Evolutionary conservation across 2,113 vertebrate genomes (phyloP).

Genomic region (Pimephales promelas): DNA sequence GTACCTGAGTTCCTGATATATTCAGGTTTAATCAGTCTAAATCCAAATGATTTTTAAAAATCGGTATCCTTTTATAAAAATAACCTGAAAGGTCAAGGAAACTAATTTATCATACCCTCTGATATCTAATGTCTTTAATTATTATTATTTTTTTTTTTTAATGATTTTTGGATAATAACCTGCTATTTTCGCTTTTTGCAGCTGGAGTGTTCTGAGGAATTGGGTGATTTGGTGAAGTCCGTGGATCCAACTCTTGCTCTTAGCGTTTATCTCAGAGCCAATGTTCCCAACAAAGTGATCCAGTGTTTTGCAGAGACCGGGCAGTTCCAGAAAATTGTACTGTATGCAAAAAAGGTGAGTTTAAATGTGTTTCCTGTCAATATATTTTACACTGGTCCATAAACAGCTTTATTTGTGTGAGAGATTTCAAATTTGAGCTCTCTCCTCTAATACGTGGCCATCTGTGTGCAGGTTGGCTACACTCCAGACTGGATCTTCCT

Average conservation of each 20-base stretch:
- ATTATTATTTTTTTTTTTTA: too few species aligned
- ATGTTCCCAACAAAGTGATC: conserved; percentile 98
- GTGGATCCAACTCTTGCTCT: conserved; percentile 96
- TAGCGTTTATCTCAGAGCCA: conserved; percentile 96
- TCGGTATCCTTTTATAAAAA: background rate
- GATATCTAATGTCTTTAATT: background rate
- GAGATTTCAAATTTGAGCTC: conserved; percentile 1
- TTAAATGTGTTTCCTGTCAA: background rate
- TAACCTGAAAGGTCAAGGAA: background rate
- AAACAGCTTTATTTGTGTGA: background rate
- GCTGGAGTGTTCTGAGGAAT: conserved; percentile 98
- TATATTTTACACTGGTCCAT: background rate
- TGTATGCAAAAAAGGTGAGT: conserved; percentile 96
- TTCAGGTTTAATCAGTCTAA: background rate
- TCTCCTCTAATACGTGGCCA: background rate
- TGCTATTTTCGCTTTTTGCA: conserved; percentile 61
- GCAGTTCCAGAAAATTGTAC: conserved; percentile 99
- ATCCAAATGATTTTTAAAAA: background rate
- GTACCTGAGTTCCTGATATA: too few species aligned
- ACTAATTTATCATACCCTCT: background rate
- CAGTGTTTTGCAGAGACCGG: conserved; percentile 99
- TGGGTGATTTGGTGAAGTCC: conserved; percentile 97
- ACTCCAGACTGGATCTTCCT: conserved; percentile 99
- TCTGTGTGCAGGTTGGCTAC: conserved; percentile 87
- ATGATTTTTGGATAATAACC: background rate